phyloP scores from a whole-genome alignment of 2,888 invertebrate species.

The Sarcophaga rosellei region DNA sequence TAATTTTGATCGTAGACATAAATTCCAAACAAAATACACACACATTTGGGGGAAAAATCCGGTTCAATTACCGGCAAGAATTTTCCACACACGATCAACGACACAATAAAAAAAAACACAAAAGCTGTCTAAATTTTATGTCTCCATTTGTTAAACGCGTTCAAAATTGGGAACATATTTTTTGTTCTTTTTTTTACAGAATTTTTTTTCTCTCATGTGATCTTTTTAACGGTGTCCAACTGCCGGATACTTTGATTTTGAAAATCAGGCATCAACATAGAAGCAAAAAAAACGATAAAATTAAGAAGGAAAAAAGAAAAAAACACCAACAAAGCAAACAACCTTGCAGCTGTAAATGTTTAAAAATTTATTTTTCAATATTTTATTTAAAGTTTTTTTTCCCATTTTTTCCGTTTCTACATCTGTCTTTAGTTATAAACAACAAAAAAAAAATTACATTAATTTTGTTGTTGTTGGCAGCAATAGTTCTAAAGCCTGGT shows the following conservation, averaged over 20 bases:
- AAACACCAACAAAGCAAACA: constrained; percentile 23
- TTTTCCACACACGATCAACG: constrained; percentile 48
- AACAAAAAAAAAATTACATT: constrained; percentile 36
- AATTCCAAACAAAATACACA: constrained; percentile 62
- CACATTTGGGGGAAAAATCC: constrained; percentile 64
- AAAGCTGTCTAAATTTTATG: constrained; percentile 60
- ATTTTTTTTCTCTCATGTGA: not conserved
- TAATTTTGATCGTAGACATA: constrained; percentile 67
- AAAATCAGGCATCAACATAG: constrained; percentile 58
- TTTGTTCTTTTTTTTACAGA: not conserved
- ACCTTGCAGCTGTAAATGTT: constrained; percentile 63
- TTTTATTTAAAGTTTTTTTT: constrained; percentile 10
- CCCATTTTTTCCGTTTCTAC: not conserved
- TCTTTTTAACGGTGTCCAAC: constrained; percentile 30
- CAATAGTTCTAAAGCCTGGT: constrained; percentile 33
- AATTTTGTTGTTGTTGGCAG: not conserved
- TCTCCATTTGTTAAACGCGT: constrained; percentile 67
- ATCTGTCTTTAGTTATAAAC: too few relatives aligned
- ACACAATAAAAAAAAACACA: constrained; percentile 24
- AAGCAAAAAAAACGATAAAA: constrained; percentile 1
- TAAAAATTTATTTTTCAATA: not conserved
- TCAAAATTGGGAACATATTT: constrained; percentile 63
- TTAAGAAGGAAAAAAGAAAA: not conserved
- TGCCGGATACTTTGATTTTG: constrained; percentile 68
- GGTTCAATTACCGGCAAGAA: constrained; percentile 67